Conservation (phyloP, 2,113 vertebrate genomes). For the Cyprinodon variegatus region DNA sequence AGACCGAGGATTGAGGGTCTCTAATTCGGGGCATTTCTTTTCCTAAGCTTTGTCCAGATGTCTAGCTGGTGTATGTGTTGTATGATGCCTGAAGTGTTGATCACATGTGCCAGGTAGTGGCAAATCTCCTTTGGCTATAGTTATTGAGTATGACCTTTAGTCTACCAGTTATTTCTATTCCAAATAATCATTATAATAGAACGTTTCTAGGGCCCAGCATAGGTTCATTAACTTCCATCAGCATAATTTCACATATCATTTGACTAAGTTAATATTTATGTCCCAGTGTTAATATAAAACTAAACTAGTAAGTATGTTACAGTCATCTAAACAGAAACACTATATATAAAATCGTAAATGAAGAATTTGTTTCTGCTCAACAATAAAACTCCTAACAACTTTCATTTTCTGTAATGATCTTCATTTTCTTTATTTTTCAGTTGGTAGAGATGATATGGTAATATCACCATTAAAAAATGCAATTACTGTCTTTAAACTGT, state of each 20-base stretch:
- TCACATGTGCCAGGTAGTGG: background rate
- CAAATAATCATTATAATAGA: background rate
- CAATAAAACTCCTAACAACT: no score
- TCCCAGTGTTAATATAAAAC: background rate
- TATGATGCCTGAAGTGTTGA: conserved; percentile 10
- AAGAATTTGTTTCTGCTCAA: no score
- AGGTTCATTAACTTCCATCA: background rate
- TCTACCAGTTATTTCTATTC: background rate
- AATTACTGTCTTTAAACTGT: no score
- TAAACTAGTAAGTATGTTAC: background rate
- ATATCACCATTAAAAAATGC: no score
- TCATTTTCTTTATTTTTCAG: no score
- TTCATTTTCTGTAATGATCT: no score
- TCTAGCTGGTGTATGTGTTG: conserved; percentile 32
- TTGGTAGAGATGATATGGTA: no score
- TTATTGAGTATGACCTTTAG: background rate
- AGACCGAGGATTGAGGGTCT: conserved; percentile 62
- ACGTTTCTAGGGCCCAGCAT: background rate
- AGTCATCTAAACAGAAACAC: no score
- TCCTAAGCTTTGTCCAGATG: background rate
- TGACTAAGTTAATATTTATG: background rate
- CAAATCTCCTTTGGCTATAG: background rate
- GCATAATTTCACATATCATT: conserved; percentile 2
- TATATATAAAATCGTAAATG: no score
- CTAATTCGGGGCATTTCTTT: conserved; percentile 51